A percentile compares a stretch with the other conserved stretches of the same genome.
Conservation (phyloP, 1,140 invertebrate genomes). For the Nephotettix cincticeps region DNA sequence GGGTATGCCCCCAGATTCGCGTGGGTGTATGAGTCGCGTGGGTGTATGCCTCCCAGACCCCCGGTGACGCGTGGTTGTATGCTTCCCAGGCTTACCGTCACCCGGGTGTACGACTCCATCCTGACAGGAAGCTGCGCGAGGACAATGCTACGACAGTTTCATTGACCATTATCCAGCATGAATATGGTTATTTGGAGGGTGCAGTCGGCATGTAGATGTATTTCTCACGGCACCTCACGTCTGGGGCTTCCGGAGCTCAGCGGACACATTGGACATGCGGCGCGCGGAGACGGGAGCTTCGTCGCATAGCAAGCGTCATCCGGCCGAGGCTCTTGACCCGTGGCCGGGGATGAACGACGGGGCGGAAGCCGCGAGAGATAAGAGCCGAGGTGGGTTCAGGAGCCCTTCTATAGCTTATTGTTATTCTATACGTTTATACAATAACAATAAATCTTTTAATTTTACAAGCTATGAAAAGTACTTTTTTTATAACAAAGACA, state of each 20-base stretch:
- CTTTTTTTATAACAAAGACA: too few species aligned
- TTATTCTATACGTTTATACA: too few species aligned
- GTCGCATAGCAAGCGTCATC: background rate
- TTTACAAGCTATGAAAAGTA: too few species aligned
- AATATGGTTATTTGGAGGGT: constrained; percentile 11
- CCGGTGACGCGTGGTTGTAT: background rate
- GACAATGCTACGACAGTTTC: constrained; percentile 8
- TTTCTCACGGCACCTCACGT: background rate
- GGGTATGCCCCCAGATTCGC: background rate
- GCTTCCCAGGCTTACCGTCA: background rate
- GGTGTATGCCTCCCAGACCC: too few species aligned
- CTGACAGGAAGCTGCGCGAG: background rate
- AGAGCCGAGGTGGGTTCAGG: too few species aligned
- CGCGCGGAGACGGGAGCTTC: background rate
- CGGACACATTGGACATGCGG: background rate
- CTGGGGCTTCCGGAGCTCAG: background rate
- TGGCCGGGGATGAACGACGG: background rate
- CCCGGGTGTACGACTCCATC: background rate
- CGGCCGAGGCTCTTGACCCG: background rate
- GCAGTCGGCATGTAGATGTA: constrained; percentile 3
- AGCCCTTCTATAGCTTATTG: too few species aligned
- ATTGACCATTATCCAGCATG: constrained; percentile 2
- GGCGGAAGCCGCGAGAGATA: too few species aligned
- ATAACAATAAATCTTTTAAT: too few species aligned
- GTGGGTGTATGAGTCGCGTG: background rate